Percentiles rank a stretch among this genome's conserved stretches.
These are phyloP conservation scores for Pocillopora damicornis DNA, from an alignment of 64 coral and sea anemone species.

Conservation along the genomic window DNA sequence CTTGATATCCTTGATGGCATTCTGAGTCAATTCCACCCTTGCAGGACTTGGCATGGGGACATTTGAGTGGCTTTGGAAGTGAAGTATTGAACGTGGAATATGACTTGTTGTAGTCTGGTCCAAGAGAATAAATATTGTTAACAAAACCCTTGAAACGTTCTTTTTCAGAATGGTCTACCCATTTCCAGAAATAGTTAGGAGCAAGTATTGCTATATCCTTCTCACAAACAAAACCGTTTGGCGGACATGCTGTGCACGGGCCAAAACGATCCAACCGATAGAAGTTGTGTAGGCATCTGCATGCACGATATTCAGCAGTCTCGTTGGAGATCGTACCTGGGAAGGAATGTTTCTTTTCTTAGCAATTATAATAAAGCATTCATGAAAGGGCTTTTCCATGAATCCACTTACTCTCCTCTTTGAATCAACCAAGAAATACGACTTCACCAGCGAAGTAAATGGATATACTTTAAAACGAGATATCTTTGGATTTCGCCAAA, in stretches of 20 bases:
- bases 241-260: slow-evolving; percentile 35
- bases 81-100: slow-evolving; percentile 18
- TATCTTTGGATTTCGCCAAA: no score
- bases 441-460: no score
- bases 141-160: slow-evolving; percentile 19
- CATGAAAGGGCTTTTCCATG: no score
- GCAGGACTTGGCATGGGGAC: slow-evolving; percentile 41
- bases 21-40: slow-evolving; percentile 39
- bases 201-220: slow-evolving; percentile 44
- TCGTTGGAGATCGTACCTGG: slow-evolving; percentile 39
- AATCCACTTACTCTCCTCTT: no score
- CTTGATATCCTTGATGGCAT: slow-evolving; percentile 45
- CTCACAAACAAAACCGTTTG: slow-evolving; percentile 1
- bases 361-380: no score
- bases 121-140: slow-evolving; percentile 14
- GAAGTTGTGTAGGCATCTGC: slow-evolving; percentile 47
- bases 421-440: no score
- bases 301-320: slow-evolving; percentile 44
- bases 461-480: no score
- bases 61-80: slow-evolving; percentile 29
- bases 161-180: slow-evolving; percentile 4
- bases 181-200: slow-evolving; percentile 43
- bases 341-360: no score
- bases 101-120: background rate
- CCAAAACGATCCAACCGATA: slow-evolving; percentile 62